Evolutionary conservation across 2,888 invertebrate species (phyloP).

Genomic region (Apoda limacodes): DNA sequence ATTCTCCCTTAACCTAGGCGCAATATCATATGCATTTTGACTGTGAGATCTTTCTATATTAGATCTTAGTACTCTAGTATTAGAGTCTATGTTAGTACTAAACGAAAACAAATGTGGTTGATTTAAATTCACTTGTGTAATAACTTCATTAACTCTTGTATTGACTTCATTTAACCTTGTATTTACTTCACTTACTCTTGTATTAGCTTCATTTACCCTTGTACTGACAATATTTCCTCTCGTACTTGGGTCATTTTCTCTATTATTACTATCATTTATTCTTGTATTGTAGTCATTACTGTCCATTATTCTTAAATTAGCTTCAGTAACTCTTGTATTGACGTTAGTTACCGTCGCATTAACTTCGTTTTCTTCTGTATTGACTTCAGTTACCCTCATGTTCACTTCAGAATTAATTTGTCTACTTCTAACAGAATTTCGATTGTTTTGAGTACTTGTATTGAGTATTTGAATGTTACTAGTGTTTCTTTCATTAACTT

Average conservation of each 20-base stretch:
- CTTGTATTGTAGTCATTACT: too few relatives aligned
- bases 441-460: neutral
- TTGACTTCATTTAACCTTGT: too few relatives aligned
- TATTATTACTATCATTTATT: too few relatives aligned
- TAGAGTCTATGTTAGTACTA: constrained; percentile 23
- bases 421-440: neutral
- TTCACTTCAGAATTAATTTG: neutral
- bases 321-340: too few relatives aligned
- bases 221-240: constrained; percentile 8
- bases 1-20: constrained; percentile 30
- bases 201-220: too few relatives aligned
- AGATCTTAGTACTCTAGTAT: constrained; percentile 24
- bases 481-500: constrained; percentile 21
- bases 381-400: neutral
- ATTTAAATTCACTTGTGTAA: constrained; percentile 8
- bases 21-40: constrained; percentile 44
- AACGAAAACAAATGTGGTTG: constrained; percentile 5
- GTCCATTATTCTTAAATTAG: too few relatives aligned
- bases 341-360: too few relatives aligned
- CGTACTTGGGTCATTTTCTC: constrained; percentile 3
- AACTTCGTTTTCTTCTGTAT: too few relatives aligned
- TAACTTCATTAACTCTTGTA: too few relatives aligned
- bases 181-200: too few relatives aligned
- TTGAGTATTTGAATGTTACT: constrained; percentile 7
- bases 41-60: constrained; percentile 48